These are phyloP conservation scores for Smittia sp. DNA, from an alignment of 2,888 invertebrate genomes.

Conservation along the genomic window DNA sequence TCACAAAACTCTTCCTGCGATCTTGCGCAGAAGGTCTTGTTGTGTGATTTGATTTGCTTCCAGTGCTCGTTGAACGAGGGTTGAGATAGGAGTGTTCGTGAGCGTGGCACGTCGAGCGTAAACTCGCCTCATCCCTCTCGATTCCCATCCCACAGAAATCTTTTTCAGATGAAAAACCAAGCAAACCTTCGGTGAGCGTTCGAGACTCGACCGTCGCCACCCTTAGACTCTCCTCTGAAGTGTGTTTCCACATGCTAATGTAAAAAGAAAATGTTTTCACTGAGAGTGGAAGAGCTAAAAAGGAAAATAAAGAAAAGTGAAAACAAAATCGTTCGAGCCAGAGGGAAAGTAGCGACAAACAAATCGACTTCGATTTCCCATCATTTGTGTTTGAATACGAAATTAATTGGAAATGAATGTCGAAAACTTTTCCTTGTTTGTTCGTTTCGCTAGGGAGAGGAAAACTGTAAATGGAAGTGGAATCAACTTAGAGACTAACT, in stretches of 20 bases:
- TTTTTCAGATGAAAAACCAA: not conserved
- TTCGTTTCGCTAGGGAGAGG: not conserved
- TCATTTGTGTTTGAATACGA: not conserved
- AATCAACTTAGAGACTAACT: not conserved
- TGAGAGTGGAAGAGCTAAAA: not conserved
- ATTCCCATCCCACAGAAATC: too few relatives aligned
- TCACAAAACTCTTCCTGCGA: not conserved
- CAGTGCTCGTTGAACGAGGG: not conserved
- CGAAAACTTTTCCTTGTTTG: not conserved
- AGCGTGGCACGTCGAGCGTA: too few relatives aligned
- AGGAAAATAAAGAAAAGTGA: not conserved
- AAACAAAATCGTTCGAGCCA: not conserved
- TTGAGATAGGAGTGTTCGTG: too few relatives aligned
- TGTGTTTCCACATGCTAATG: constrained; percentile 1
- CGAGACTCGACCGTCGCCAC: not conserved
- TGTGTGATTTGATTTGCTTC: not conserved
- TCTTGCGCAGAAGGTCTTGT: constrained; percentile 15
- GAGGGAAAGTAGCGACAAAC: not conserved
- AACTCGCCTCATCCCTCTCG: too few relatives aligned
- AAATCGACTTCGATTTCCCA: constrained; percentile 2
- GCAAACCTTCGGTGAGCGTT: not conserved
- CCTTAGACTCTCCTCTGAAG: not conserved
- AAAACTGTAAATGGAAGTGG: not conserved
- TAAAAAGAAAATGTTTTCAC: not conserved
- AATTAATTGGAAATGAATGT: constrained; percentile 38